Evolutionary conservation across 23 tunicate species (phyloP), one percentile per base, ranked within the genome.

Genomic region (Ascidia mentula): DNA sequence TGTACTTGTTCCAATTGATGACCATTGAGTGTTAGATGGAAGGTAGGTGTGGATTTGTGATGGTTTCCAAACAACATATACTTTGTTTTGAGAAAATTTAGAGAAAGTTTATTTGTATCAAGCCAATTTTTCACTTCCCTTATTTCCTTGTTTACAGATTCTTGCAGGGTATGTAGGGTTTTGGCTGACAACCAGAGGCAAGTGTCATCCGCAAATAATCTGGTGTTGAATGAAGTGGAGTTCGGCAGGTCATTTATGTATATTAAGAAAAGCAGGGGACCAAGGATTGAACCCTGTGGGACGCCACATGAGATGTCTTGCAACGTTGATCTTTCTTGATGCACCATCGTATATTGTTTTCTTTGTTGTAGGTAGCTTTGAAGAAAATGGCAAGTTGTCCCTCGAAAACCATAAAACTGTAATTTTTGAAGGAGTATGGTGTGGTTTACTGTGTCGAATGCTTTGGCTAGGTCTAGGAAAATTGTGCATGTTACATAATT

Each of bases 351-450:
- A 31, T 39, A 74, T 36, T 36, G 40, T 74, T 74, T 74, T 74
- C 45, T 74, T 36, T 37, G 28, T 31, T 34, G 7, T 18, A 74
- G 45, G 40, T 74, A 74, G 18, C 45, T 36, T 28, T 74, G 20
- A 18, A 74, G 37, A 74, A 74, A 37, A 12, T 37, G 30, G 13
- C 20, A 36, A 17, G 45, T 74, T 24, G 22, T 36, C 17, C 78
- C 78, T 18, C 78, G 78, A 74, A 74, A 37, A 17, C 78, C 45
- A 74, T 74, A 74, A 74, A 36, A 39, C 18, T 74, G 28, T 74
- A 74, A 46, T 74, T 74, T 74, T 74, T 74, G 40, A 30, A 74
- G 45, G 37, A 72, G 36, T 26, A 74, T 74, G 40, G 34, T 37
- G 45, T 74, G 78, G 37, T 36, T 31, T 36, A 74, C 38, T 36